Evolutionary conservation across 2,888 invertebrate species (phyloP).

Genomic region (Polyommatus icarus): DNA sequence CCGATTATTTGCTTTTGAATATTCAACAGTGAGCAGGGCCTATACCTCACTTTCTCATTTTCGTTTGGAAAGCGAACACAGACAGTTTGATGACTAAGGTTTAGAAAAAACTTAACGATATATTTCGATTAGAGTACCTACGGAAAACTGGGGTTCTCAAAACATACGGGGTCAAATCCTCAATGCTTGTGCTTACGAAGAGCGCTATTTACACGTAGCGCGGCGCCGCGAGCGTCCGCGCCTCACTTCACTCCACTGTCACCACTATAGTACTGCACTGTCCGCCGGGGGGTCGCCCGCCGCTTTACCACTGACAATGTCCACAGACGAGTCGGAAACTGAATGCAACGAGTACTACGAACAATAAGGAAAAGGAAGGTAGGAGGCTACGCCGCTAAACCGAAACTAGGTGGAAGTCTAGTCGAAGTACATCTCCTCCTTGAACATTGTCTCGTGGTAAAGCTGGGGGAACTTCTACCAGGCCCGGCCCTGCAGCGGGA

Average conservation of each 20-base stretch:
- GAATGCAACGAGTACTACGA: background rate
- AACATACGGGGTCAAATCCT: constrained; percentile 66
- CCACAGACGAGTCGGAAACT: constrained; percentile 50
- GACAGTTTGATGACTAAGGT: constrained; percentile 21
- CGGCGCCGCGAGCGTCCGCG: constrained; percentile 34
- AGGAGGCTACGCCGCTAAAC: constrained; percentile 14
- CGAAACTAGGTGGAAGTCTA: constrained; percentile 15
- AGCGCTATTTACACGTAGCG: constrained; percentile 62
- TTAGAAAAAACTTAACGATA: constrained; percentile 26
- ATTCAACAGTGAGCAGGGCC: background rate
- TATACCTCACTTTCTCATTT: background rate
- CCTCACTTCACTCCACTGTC: constrained; percentile 33
- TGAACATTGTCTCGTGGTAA: constrained; percentile 84
- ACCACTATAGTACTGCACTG: constrained; percentile 33
- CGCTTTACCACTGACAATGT: constrained; percentile 76
- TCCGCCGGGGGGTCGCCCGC: constrained; percentile 50
- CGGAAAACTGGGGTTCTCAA: constrained; percentile 36
- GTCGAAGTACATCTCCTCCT: constrained; percentile 79
- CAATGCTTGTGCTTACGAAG: constrained; percentile 60
- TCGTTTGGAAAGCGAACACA: constrained; percentile 3
- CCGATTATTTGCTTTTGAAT: background rate
- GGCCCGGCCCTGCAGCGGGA: constrained; percentile 91
- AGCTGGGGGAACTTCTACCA: constrained; percentile 90
- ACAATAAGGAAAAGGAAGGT: background rate
- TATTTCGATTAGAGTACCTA: constrained; percentile 42